Conservation (phyloP, 2,797 vertebrate genomes). For the Pterois miles region DNA sequence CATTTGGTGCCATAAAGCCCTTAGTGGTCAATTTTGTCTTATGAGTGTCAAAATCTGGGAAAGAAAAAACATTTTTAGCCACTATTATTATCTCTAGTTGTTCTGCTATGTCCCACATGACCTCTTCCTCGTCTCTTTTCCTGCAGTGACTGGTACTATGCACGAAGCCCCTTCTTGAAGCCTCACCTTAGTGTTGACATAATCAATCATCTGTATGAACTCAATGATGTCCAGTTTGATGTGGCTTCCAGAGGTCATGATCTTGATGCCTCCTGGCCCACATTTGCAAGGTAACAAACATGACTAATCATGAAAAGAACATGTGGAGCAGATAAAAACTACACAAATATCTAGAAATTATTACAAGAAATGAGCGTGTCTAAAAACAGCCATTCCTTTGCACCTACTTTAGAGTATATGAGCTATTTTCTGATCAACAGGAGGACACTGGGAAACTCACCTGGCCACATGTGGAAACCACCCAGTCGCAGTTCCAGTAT, state of each 20-base stretch:
- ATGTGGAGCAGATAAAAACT: background rate
- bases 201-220: constrained; percentile 93
- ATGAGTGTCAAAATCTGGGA: background rate
- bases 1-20: background rate
- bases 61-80: no score
- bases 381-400: background rate
- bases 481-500: constrained; percentile 97
- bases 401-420: background rate
- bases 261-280: constrained; percentile 94
- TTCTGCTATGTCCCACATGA: background rate
- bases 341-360: background rate
- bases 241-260: constrained; percentile 94
- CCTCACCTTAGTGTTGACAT: constrained; percentile 90
- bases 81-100: background rate
- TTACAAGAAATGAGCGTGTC: background rate
- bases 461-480: constrained; percentile 91
- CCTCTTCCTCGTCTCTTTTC: background rate
- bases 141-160: constrained; percentile 95
- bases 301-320: background rate
- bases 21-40: background rate
- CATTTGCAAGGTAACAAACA: constrained; percentile 90
- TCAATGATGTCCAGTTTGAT: constrained; percentile 96
- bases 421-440: constrained; percentile 73
- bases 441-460: constrained; percentile 89
- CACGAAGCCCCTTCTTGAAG: constrained; percentile 94